Percentiles rank a stretch among this genome's conserved stretches.
Conservation (phyloP, 2,113 vertebrate species). For the Mixornis gularis region DNA sequence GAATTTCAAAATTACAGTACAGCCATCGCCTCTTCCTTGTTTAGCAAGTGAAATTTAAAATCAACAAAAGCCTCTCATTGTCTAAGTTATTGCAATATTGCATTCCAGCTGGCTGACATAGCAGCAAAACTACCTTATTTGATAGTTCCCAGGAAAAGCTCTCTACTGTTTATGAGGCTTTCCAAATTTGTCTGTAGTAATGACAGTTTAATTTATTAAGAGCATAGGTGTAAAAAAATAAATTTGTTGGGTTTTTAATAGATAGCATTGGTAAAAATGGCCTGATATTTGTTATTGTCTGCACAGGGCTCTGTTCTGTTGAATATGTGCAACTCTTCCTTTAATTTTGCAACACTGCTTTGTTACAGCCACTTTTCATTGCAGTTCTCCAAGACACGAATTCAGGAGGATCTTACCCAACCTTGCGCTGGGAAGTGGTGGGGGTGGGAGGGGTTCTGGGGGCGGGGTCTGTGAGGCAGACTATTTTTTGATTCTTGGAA, state of each 20-base stretch:
- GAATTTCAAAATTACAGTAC: neutral
- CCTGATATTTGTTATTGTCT: neutral
- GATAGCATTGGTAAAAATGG: neutral
- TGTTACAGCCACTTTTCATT: neutral
- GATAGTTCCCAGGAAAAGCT: neutral
- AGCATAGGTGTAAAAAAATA: neutral
- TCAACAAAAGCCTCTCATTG: neutral
- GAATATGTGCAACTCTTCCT: neutral
- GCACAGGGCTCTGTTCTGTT: fast-evolving
- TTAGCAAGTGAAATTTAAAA: neutral
- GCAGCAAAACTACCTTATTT: neutral
- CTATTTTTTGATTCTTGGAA: neutral
- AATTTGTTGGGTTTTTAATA: fast-evolving
- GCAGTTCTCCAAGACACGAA: fast-evolving
- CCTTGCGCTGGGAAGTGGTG: fast-evolving
- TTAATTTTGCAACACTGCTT: neutral
- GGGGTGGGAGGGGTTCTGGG: fast-evolving
- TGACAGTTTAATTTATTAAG: neutral
- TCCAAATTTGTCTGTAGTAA: neutral
- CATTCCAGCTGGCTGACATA: neutral
- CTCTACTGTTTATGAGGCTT: neutral
- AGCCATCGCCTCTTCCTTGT: neutral
- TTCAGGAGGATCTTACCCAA: neutral
- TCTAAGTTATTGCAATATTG: neutral
- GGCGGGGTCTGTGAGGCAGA: fast-evolving